Conservation (phyloP, 2,113 vertebrate genomes). For the Hippocampus comes region DNA sequence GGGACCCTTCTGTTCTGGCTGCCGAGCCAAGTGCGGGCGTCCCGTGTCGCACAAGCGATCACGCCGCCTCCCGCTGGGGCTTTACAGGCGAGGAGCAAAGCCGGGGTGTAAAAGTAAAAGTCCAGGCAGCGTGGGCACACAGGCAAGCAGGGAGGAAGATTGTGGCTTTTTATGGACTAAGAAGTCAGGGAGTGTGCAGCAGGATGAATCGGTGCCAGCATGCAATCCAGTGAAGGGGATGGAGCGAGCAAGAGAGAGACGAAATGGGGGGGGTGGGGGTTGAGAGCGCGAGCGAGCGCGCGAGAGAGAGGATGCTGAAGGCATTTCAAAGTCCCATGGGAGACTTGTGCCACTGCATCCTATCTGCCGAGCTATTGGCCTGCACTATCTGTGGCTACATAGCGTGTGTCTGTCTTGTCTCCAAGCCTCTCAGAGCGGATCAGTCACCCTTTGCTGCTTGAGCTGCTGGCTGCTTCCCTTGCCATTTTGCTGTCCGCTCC, state of each 20-base stretch:
- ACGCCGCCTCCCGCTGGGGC: slow-evolving; percentile 42
- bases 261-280: slow-evolving; percentile 12
- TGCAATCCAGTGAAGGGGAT: slow-evolving; percentile 31
- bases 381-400: slow-evolving; percentile 46
- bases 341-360: slow-evolving; percentile 55
- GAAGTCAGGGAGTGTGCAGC: slow-evolving; percentile 35
- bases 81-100: slow-evolving; percentile 47
- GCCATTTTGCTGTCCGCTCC: slow-evolving; percentile 35
- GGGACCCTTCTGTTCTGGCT: slow-evolving; percentile 46
- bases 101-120: slow-evolving; percentile 18
- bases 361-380: slow-evolving; percentile 50
- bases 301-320: slow-evolving; percentile 52
- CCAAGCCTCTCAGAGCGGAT: slow-evolving; percentile 66
- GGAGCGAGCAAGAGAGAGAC: slow-evolving; percentile 29
- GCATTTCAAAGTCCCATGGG: slow-evolving; percentile 64
- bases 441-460: slow-evolving; percentile 73
- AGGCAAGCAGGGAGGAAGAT: slow-evolving; percentile 19
- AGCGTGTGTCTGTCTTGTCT: slow-evolving; percentile 56
- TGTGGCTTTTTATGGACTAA: slow-evolving; percentile 46
- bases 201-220: slow-evolving; percentile 53
- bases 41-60: slow-evolving; percentile 48
- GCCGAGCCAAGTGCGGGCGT: slow-evolving; percentile 1
- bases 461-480: slow-evolving; percentile 62
- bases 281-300: not conserved
- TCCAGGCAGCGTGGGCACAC: slow-evolving; percentile 5